Conservation (phyloP, 2,888 invertebrate species). For the Aelia acuminata region DNA sequence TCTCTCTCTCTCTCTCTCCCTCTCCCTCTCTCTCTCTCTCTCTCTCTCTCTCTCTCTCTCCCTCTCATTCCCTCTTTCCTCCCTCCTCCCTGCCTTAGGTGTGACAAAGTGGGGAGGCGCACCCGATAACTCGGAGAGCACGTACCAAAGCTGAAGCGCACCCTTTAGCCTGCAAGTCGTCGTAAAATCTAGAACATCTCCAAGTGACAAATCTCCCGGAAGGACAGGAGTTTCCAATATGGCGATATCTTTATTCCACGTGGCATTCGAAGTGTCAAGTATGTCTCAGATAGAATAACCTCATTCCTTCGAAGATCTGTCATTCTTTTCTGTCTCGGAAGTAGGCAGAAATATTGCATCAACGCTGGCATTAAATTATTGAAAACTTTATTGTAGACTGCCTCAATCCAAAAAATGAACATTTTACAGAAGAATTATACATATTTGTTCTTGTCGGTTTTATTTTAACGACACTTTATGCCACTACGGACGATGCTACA, state of each 20-base stretch:
- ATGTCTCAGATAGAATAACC: background rate
- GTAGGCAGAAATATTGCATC: background rate
- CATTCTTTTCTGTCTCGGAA: background rate
- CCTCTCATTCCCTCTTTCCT: too few species aligned
- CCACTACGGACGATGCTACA: too few species aligned
- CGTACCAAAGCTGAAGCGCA: slow-evolving; percentile 9
- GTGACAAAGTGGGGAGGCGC: background rate
- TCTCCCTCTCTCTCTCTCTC: background rate
- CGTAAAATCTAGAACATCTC: slow-evolving; percentile 18
- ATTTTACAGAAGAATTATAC: too few species aligned
- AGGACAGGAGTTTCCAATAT: background rate
- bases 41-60: background rate
- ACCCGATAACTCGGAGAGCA: background rate
- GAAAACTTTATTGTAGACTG: too few species aligned
- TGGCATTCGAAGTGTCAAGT: slow-evolving; percentile 1
- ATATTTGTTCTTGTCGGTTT: too few species aligned
- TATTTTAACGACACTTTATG: too few species aligned
- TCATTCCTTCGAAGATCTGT: background rate
- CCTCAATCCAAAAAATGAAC: too few species aligned
- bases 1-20: background rate
- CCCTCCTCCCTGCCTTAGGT: too few species aligned
- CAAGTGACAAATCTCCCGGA: background rate
- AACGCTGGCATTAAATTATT: background rate
- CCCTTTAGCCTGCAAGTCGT: background rate
- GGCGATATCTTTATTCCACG: background rate